Evolutionary conservation across 2,888 invertebrate genomes (phyloP).

Genomic region (Meta bourneti): DNA sequence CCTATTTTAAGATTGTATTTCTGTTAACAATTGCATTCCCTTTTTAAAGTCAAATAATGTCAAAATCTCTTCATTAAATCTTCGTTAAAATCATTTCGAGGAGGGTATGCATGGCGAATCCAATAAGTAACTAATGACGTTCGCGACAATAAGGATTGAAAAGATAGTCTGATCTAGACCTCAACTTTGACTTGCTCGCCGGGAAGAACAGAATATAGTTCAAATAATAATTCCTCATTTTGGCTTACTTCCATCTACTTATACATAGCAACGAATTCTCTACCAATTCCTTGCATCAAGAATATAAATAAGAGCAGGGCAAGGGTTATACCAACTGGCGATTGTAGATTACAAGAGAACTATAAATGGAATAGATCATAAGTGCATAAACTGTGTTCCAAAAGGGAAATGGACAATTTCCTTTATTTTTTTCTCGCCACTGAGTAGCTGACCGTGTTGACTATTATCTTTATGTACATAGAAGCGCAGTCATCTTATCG

Average conservation of each 20-base stretch:
- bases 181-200: too few relatives aligned
- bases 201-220: too few relatives aligned
- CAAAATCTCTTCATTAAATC: too few relatives aligned
- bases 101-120: too few relatives aligned
- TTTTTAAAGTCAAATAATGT: too few relatives aligned
- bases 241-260: neutral
- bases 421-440: constrained; percentile 47
- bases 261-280: neutral
- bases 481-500: constrained; percentile 27
- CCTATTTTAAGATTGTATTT: too few relatives aligned
- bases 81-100: too few relatives aligned
- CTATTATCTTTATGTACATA: constrained; percentile 48
- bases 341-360: constrained; percentile 39
- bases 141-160: too few relatives aligned
- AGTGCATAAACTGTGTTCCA: constrained; percentile 24
- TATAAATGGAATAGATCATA: constrained; percentile 52
- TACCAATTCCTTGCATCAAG: neutral
- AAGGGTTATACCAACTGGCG: constrained; percentile 38
- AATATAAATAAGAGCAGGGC: constrained; percentile 49
- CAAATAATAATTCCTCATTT: neutral
- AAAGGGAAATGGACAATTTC: constrained; percentile 64
- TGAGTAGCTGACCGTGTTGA: constrained; percentile 46
- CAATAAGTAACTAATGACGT: too few relatives aligned
- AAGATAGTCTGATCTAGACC: too few relatives aligned
- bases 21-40: too few relatives aligned